Conservation (phyloP, 1,140 invertebrate species). For the Batillaria attramentaria region DNA sequence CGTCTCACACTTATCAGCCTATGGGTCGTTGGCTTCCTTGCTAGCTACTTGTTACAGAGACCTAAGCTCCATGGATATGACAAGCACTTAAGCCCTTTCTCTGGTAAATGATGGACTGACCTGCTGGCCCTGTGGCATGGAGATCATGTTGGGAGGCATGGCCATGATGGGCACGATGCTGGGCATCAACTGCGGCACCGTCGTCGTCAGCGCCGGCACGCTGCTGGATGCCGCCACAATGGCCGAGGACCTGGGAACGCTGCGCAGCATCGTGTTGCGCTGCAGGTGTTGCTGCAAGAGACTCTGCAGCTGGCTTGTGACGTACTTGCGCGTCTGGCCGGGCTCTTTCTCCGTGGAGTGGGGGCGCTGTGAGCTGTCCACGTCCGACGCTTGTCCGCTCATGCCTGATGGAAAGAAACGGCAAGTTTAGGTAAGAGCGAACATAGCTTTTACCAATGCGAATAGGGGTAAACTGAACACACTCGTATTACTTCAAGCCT, state of each 20-base stretch:
- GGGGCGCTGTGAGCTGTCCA: constrained; percentile 39
- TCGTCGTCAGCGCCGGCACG: not conserved
- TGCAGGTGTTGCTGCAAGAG: constrained; percentile 44
- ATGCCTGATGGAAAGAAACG: constrained; percentile 7
- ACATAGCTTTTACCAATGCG: no score
- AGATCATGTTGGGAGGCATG: constrained; percentile 29
- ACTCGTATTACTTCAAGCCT: no score
- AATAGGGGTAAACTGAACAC: no score
- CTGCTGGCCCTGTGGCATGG: constrained; percentile 12
- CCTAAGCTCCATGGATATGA: not conserved
- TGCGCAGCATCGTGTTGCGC: constrained; percentile 30
- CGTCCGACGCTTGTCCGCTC: constrained; percentile 35
- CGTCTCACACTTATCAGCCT: no score
- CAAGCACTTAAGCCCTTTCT: not conserved
- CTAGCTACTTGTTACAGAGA: not conserved
- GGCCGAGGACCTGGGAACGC: constrained; percentile 12
- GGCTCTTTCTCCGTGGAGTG: constrained; percentile 45
- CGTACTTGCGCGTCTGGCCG: constrained; percentile 23
- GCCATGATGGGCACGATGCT: constrained; percentile 39
- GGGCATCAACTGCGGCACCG: constrained; percentile 25
- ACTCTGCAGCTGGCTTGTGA: constrained; percentile 40
- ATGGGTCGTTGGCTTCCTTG: no score
- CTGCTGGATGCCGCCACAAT: constrained; percentile 9
- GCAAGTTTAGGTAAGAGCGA: no score
- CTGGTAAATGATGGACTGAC: not conserved